Conservation (phyloP, 2,888 invertebrate species). For the Tinea pellionella region DNA sequence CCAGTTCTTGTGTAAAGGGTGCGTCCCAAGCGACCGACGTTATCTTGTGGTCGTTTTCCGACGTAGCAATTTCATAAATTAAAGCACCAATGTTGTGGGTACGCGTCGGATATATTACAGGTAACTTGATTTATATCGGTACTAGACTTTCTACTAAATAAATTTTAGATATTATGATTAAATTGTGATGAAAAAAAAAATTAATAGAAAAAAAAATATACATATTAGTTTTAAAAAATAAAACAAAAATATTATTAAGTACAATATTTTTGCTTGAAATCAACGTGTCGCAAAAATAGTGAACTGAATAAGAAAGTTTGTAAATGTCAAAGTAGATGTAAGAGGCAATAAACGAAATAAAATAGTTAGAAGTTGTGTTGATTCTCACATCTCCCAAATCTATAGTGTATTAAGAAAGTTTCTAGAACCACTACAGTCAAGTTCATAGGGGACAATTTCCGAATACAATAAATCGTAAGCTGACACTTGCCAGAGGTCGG, state of each 20-base stretch:
- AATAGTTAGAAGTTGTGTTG: not conserved
- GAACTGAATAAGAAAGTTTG: not conserved
- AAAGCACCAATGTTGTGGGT: slow-evolving; percentile 28
- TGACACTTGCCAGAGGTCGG: slow-evolving; percentile 19
- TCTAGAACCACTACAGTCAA: slow-evolving; percentile 15
- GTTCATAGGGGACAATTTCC: slow-evolving; percentile 24
- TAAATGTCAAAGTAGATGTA: not conserved
- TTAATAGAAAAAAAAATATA: too few relatives aligned
- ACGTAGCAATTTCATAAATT: slow-evolving; percentile 44
- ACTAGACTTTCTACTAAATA: not conserved
- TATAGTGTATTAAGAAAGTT: slow-evolving; percentile 26
- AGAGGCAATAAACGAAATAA: slow-evolving; percentile 1
- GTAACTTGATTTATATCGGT: slow-evolving; percentile 24
- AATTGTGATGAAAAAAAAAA: too few relatives aligned
- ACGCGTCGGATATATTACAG: slow-evolving; percentile 16
- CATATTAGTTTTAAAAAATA: too few relatives aligned
- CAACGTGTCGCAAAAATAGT: not conserved
- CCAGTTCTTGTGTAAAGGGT: slow-evolving; percentile 9
- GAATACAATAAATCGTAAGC: slow-evolving; percentile 22
- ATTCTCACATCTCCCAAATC: not conserved
- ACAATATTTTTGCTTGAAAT: too few relatives aligned
- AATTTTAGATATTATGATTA: not conserved
- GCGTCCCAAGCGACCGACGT: slow-evolving; percentile 26
- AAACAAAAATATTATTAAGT: too few relatives aligned
- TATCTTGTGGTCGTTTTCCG: slow-evolving; percentile 30